phyloP scores from a whole-genome alignment of 2,797 vertebrate genomes.

The Sciaenops ocellatus region DNA sequence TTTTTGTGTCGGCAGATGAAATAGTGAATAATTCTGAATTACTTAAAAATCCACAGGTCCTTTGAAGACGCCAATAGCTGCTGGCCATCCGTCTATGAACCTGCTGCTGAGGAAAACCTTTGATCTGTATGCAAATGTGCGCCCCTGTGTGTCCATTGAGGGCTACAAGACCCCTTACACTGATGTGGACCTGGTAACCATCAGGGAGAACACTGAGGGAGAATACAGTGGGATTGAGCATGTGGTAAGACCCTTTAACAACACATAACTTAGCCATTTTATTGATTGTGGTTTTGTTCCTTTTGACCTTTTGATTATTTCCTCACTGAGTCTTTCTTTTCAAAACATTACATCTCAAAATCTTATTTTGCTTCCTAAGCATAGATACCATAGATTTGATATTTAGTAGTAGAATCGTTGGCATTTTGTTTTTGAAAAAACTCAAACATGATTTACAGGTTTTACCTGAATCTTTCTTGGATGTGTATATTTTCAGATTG shows the following conservation, averaged over 20 bases:
- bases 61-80: constrained; percentile 96
- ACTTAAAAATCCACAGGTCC: constrained; percentile 84
- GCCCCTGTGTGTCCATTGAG: constrained; percentile 95
- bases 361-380: neutral
- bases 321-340: constrained; percentile 2
- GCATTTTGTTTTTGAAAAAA: neutral
- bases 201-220: constrained; percentile 97
- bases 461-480: constrained; percentile 15
- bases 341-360: neutral
- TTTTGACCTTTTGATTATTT: neutral
- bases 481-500: constrained; percentile 88
- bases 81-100: constrained; percentile 98
- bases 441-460: neutral
- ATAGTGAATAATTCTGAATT: neutral
- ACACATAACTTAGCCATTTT: neutral
- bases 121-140: constrained; percentile 96
- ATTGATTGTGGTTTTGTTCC: neutral
- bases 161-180: constrained; percentile 95
- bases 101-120: constrained; percentile 95
- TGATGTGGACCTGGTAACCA: constrained; percentile 95
- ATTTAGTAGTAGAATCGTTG: neutral
- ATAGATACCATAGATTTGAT: neutral
- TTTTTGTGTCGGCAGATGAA: neutral
- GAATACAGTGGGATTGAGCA: constrained; percentile 99
- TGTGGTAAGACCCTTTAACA: constrained; percentile 83